Evolutionary conservation across 2,888 invertebrate species (phyloP).

Genomic region (Eudemis profundana): DNA sequence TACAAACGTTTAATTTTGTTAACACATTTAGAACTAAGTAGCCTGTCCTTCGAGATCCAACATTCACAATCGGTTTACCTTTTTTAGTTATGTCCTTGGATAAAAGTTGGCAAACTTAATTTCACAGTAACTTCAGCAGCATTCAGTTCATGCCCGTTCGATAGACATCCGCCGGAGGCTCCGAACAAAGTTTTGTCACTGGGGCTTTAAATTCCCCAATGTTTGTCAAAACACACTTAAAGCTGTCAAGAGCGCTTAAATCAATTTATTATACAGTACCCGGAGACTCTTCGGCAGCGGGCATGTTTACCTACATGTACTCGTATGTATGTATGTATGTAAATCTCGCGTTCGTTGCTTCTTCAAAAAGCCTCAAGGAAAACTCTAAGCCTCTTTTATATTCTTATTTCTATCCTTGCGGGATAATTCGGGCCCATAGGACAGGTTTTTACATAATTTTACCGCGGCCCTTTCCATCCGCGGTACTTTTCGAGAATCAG

Average conservation of each 20-base stretch:
- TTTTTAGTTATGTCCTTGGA: slow-evolving; percentile 50
- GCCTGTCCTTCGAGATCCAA: background rate
- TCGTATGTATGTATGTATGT: slow-evolving; percentile 69
- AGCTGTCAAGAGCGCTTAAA: slow-evolving; percentile 82
- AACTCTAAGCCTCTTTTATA: slow-evolving; percentile 83
- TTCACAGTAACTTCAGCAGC: slow-evolving; percentile 60
- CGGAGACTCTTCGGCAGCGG: slow-evolving; percentile 71
- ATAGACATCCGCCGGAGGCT: slow-evolving; percentile 63
- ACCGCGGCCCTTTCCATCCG: slow-evolving; percentile 73
- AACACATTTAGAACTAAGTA: slow-evolving; percentile 14
- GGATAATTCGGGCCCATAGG: slow-evolving; percentile 82
- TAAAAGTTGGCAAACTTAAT: slow-evolving; percentile 53
- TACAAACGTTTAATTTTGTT: background rate
- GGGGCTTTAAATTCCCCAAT: slow-evolving; percentile 78
- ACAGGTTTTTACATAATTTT: slow-evolving; percentile 84
- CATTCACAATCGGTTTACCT: background rate
- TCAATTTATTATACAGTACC: slow-evolving; percentile 83
- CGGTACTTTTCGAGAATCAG: slow-evolving; percentile 61
- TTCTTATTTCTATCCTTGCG: slow-evolving; percentile 82
- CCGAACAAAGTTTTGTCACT: slow-evolving; percentile 75
- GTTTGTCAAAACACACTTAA: slow-evolving; percentile 82
- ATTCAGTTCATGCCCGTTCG: slow-evolving; percentile 62
- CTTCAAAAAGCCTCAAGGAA: slow-evolving; percentile 78
- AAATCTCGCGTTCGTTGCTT: slow-evolving; percentile 77
- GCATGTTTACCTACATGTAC: slow-evolving; percentile 64